Conservation (phyloP, 2,888 invertebrate genomes). For the Bombyx huttoni region DNA sequence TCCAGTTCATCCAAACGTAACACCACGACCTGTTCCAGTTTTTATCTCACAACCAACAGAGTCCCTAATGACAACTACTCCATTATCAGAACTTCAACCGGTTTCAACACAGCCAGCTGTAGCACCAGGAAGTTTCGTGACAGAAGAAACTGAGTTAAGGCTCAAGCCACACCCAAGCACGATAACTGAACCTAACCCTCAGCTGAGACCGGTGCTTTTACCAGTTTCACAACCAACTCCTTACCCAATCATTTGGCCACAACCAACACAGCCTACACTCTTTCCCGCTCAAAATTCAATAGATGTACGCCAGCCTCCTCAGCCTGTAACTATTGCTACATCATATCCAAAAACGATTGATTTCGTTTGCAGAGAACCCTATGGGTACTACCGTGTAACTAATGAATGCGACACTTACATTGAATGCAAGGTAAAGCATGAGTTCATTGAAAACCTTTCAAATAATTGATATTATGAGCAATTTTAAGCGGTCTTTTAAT, state of each 20-base stretch:
- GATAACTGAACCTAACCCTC: too few relatives aligned
- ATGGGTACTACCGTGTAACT: conserved; percentile 47
- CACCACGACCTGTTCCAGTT: too few relatives aligned
- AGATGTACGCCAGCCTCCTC: neutral
- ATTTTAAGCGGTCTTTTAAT: neutral
- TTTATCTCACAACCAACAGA: too few relatives aligned
- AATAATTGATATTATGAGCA: neutral
- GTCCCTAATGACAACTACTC: neutral
- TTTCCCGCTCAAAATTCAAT: neutral
- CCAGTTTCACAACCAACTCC: neutral
- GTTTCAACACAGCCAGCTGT: neutral
- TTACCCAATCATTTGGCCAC: neutral
- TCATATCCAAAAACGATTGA: conserved; percentile 1
- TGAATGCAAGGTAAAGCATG: conserved; percentile 63
- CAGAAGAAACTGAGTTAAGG: too few relatives aligned
- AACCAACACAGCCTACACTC: neutral
- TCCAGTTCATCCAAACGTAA: too few relatives aligned
- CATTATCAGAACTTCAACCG: neutral
- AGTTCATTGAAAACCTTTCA: neutral
- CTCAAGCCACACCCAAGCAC: too few relatives aligned
- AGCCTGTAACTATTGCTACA: neutral
- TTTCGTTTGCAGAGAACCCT: conserved; percentile 13
- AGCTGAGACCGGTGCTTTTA: neutral
- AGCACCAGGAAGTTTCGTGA: too few relatives aligned
- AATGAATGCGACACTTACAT: conserved; percentile 79